phyloP scores from a whole-genome alignment of 2,888 invertebrate genomes.

The Shargacucullia verbasci region DNA sequence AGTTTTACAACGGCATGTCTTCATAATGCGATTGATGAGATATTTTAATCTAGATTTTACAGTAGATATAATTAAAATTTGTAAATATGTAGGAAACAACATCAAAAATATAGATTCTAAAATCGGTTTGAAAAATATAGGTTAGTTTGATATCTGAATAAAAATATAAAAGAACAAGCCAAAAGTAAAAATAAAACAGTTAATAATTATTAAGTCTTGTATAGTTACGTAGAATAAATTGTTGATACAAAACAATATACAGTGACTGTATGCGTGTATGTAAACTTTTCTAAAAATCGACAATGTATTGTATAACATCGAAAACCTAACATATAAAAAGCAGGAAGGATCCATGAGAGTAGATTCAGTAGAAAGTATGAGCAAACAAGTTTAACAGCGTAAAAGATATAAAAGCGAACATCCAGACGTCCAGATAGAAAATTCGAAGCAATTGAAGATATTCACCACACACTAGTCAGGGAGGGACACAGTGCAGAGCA shows the following conservation, averaged over 20 bases:
- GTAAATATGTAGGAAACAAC: slow-evolving; percentile 53
- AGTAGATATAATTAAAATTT: slow-evolving; percentile 43
- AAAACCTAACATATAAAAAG: slow-evolving; percentile 59
- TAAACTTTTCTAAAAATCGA: slow-evolving; percentile 59
- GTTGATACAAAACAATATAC: slow-evolving; percentile 27
- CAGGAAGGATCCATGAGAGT: slow-evolving; percentile 65
- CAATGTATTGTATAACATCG: slow-evolving; percentile 58
- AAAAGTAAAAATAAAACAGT: slow-evolving; percentile 36
- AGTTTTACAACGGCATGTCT: slow-evolving; percentile 46
- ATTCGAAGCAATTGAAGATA: slow-evolving; percentile 24
- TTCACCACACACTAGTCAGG: slow-evolving; percentile 6
- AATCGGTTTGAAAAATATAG: slow-evolving; percentile 51
- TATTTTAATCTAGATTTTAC: slow-evolving; percentile 33
- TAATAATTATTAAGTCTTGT: slow-evolving; percentile 16
- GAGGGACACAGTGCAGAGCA: slow-evolving; percentile 2
- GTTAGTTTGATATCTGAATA: slow-evolving; percentile 44
- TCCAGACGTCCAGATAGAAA: not conserved
- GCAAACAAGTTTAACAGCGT: slow-evolving; percentile 35
- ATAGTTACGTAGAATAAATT: slow-evolving; percentile 27
- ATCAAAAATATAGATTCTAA: slow-evolving; percentile 56
- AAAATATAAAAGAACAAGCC: slow-evolving; percentile 56
- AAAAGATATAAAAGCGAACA: slow-evolving; percentile 5
- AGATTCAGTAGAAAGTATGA: slow-evolving; percentile 63
- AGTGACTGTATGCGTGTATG: slow-evolving; percentile 33
- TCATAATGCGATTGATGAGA: slow-evolving; percentile 37